A percentile compares a stretch with the other conserved stretches of the same genome.
Evolutionary conservation across 2,113 vertebrate species (phyloP).

Genomic region (Aramus guarauna): DNA sequence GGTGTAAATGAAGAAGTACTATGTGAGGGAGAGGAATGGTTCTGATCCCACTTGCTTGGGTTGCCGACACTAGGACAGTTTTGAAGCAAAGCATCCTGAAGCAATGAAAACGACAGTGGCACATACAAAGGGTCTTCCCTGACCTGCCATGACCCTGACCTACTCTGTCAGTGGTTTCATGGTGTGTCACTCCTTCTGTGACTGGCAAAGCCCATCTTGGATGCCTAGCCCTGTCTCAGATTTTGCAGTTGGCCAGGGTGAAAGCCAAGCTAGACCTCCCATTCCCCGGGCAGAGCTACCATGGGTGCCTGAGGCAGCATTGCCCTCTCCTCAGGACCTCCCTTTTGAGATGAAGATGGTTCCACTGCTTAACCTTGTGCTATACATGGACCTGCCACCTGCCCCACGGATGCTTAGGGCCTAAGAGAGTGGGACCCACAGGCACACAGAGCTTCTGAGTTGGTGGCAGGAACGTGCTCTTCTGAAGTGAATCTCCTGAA

Average conservation of each 20-base stretch:
- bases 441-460: background rate
- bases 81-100: background rate
- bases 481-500: background rate
- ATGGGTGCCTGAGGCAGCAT: background rate
- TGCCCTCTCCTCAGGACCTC: background rate
- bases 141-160: background rate
- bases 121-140: background rate
- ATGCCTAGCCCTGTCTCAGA: background rate
- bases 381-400: background rate
- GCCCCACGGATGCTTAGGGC: background rate
- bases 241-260: background rate
- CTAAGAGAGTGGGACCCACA: background rate
- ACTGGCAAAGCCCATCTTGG: background rate
- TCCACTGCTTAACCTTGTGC: background rate
- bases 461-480: background rate
- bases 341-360: background rate
- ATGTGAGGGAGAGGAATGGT: background rate
- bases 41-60: background rate
- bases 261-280: background rate
- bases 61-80: background rate
- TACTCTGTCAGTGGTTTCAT: background rate
- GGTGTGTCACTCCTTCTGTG: background rate
- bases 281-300: background rate
- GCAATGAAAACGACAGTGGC: background rate
- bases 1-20: background rate